Conservation (phyloP, 2,113 vertebrate species). For the Murina feae region DNA sequence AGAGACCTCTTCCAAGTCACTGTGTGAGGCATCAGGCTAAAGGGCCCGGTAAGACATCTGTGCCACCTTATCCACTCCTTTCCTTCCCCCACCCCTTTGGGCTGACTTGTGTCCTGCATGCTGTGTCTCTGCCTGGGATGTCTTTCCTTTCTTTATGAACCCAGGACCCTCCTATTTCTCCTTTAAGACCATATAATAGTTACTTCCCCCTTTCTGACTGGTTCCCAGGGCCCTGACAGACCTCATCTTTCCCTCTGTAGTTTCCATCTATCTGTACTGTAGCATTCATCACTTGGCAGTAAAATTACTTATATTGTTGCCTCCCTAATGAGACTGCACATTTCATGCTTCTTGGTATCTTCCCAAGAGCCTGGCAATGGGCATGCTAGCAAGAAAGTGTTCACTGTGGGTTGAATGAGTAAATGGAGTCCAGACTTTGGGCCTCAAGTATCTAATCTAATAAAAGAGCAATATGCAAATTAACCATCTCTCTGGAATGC, state of each 20-base stretch:
- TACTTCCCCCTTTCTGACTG: not conserved
- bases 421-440: not conserved
- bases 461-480: no score
- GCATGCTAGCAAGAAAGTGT: not conserved
- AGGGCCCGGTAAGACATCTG: not conserved
- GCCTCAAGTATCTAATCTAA: not conserved
- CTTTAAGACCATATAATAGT: not conserved
- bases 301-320: not conserved
- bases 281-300: not conserved
- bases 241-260: not conserved
- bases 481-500: no score
- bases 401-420: not conserved
- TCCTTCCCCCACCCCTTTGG: not conserved
- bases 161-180: not conserved
- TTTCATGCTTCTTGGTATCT: not conserved
- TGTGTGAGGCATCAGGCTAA: not conserved
- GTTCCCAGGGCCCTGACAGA: not conserved
- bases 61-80: fast-evolving
- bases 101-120: not conserved
- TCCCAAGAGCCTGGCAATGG: not conserved
- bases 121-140: not conserved
- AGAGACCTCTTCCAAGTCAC: not conserved
- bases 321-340: not conserved
- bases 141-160: not conserved
- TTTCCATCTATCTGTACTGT: not conserved